Evolutionary conservation across 2,888 invertebrate species (phyloP), one percentile per base, ranked within the genome.

Genomic region (Unio pictorum): DNA sequence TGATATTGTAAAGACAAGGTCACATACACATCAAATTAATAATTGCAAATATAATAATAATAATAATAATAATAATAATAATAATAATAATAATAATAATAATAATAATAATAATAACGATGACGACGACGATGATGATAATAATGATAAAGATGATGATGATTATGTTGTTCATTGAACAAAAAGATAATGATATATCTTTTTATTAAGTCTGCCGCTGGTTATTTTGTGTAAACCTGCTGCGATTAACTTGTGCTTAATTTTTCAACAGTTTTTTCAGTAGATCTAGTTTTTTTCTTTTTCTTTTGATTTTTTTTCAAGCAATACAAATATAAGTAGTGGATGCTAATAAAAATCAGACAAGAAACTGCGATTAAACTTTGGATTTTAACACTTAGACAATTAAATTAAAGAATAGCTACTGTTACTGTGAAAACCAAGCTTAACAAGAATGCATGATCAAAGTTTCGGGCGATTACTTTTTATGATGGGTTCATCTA

Each of bases 1-100:
- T 23, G 15, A 61, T 23, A 11, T 23, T 23, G 3, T 4, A 30
- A 26, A 61, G 61, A 26, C 23, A 30, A 26, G 28, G 61, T 61
- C 23, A 30, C 4, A 61, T 3, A 23, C 23, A 30, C 28, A 61
- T 1, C 28, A 61, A 30, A 34, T 28, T 28, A 28, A 3, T 28
- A 28, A 28, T 28, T 28, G 4, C 28, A 28, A 28, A 28, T 28
- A 8, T 45, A 45, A 8, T 45, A 45, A 8, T 45, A 45, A 8
- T 61, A 61, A 34, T 61, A 61, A 34, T 61, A 61, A 34, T 61
- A 61, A 34, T 61, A 61, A 34, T 61, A 61, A 34, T 61, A 61
- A 34, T 61, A 61, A 34, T 61, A 61, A 34, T 61, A 4, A 34
- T 61, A 4, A 34, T 61, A 4, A 34, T 28, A 3, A 8, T 45